A percentile compares a stretch with the other conserved stretches of the same genome.
Evolutionary conservation across 2,797 vertebrate genomes (phyloP).

Genomic region (Epinephelus coioides): DNA sequence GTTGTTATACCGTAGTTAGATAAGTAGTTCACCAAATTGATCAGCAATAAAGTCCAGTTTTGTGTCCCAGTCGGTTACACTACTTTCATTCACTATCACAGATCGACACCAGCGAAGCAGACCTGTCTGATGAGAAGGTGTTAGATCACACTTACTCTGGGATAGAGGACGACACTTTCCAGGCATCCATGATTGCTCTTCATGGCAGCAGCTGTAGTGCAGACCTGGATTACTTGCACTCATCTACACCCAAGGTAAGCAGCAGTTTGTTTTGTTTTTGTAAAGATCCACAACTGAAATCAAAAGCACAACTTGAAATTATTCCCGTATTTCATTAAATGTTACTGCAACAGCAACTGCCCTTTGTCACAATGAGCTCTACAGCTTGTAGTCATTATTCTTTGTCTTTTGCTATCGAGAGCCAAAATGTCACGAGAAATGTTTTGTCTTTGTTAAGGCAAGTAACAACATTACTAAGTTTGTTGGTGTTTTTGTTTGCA

Average conservation of each 20-base stretch:
- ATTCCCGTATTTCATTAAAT: constrained; percentile 43
- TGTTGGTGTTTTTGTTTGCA: constrained; percentile 39
- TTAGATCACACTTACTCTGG: constrained; percentile 86
- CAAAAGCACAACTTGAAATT: constrained; percentile 4
- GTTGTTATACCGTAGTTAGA: not conserved
- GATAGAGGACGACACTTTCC: constrained; percentile 88
- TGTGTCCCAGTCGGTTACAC: constrained; percentile 11
- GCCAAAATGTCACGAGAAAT: constrained; percentile 59
- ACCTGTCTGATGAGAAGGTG: constrained; percentile 87
- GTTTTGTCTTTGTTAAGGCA: constrained; percentile 39
- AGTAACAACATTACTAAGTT: constrained; percentile 49
- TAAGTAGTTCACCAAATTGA: constrained; percentile 21
- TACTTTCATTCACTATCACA: constrained; percentile 80
- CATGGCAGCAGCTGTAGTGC: constrained; percentile 87
- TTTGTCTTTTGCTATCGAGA: constrained; percentile 34
- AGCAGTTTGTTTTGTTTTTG: not conserved
- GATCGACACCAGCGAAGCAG: constrained; percentile 91
- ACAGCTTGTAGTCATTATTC: constrained; percentile 52
- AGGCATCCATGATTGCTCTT: constrained; percentile 89
- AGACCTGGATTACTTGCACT: constrained; percentile 85
- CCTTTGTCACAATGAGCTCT: constrained; percentile 47
- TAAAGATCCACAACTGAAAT: not conserved
- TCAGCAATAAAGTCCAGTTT: not conserved
- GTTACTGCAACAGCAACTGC: constrained; percentile 20
- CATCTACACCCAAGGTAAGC: constrained; percentile 90